Evolutionary conservation across 2,113 vertebrate genomes (phyloP).

Genomic region (Microcebus griseorufus): DNA sequence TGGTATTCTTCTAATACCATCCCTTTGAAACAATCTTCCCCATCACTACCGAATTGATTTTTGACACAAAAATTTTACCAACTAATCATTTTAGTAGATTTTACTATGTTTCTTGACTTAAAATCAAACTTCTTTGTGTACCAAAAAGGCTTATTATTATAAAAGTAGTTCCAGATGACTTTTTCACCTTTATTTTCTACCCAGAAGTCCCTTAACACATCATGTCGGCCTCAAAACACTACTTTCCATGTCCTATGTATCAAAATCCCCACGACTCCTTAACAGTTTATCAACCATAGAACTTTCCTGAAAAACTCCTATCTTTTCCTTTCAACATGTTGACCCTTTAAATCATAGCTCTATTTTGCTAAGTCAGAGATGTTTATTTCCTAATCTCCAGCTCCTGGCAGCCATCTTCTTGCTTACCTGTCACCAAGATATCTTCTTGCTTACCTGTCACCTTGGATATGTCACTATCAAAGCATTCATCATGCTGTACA

Average conservation of each 20-base stretch:
- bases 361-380: not conserved
- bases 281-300: not conserved
- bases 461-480: not conserved
- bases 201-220: not conserved
- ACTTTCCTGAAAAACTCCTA: not conserved
- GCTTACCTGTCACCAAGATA: not conserved
- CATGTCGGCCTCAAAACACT: not conserved
- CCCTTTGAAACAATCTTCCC: not conserved
- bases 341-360: not conserved
- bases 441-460: not conserved
- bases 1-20: not conserved
- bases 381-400: not conserved
- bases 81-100: not conserved
- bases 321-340: not conserved
- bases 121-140: not conserved
- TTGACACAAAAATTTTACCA: not conserved
- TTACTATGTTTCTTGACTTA: not conserved
- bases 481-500: not conserved
- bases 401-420: not conserved
- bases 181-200: not conserved
- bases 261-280: not conserved
- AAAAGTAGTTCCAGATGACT: not conserved
- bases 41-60: not conserved
- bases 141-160: not conserved
- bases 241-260: not conserved